Percentiles rank a stretch among this genome's conserved stretches.
These are phyloP conservation scores for Epinephelus lanceolatus DNA, from an alignment of 2,113 vertebrate genomes.

Conservation along the genomic window DNA sequence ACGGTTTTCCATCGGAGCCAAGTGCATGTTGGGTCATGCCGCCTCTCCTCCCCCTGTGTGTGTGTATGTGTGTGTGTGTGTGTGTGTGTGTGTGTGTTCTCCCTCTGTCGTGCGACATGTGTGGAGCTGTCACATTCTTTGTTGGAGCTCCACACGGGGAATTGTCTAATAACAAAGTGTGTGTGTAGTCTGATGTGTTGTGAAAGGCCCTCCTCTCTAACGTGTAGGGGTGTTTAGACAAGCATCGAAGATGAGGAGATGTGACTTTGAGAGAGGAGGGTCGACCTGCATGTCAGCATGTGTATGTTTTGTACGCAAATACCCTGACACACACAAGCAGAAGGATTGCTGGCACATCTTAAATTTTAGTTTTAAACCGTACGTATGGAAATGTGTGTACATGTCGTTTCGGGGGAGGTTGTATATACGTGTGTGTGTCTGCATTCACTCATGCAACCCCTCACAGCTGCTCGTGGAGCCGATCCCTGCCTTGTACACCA, in stretches of 20 bases:
- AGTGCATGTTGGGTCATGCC: slow-evolving; percentile 81
- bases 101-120: slow-evolving; percentile 46
- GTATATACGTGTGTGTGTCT: slow-evolving; percentile 30
- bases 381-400: neutral
- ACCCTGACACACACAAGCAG: neutral
- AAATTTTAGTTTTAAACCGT: slow-evolving; percentile 3
- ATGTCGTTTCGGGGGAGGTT: neutral
- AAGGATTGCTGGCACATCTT: neutral
- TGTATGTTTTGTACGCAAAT: slow-evolving; percentile 53
- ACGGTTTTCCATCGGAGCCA: slow-evolving; percentile 67
- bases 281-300: slow-evolving; percentile 27
- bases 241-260: slow-evolving; percentile 55
- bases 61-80: slow-evolving; percentile 41
- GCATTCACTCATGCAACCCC: slow-evolving; percentile 54
- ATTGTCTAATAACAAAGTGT: slow-evolving; percentile 72
- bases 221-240: slow-evolving; percentile 68
- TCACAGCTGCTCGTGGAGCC: slow-evolving; percentile 41
- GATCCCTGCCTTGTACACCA: slow-evolving; percentile 73
- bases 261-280: slow-evolving; percentile 48
- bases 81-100: slow-evolving; percentile 42
- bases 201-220: slow-evolving; percentile 42
- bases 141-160: slow-evolving; percentile 58
- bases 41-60: slow-evolving; percentile 52
- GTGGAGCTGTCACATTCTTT: slow-evolving; percentile 81
- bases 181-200: slow-evolving; percentile 37